Base-by-base conservation (phyloP, 2,888 invertebrate genomes). In the Protophormia terraenovae region DNA sequence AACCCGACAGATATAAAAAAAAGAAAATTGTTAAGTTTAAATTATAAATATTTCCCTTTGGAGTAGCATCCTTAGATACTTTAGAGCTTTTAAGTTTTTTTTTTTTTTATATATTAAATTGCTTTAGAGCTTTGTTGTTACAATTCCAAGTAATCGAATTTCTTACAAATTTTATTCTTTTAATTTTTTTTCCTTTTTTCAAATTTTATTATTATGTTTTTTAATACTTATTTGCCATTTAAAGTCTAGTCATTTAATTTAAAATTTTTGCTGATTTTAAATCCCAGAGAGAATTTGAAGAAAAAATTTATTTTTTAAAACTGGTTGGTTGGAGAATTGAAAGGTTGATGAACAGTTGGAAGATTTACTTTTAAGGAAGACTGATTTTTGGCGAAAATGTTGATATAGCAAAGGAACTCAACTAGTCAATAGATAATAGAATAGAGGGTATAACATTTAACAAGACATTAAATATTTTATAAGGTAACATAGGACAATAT, bases 221-320 rank as follows among this genome's bases (percentile, higher is more conserved):
- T 8, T 24, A 3, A 35, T 35, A 19, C 0, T 6, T 19, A 12
- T 22, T 50, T 53, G 19, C 41, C 19, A 41, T 27, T 67, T 58
- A 14, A 35, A 41, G 75, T 76, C 75, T 66, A 66, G 76, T 66
- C 76, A 41, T 55, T 64, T 19, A 41, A 76, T 41, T 76, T 76
- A 6, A 38, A 47, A 24, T 35, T 14, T 0, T 24, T 22, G n/a
- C 35, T 22, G 0, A n/a, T n/a, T 27, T 32, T 19, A 14, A 53
- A 12, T 55, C 6, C 41, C 45, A 3, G 1, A 22, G 27, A 12
- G 3, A 19, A 27, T 22, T 14, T n/a, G n/a, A 4, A 12, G 16
- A 38, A 41, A n/a, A 14, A 32, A n/a, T 47, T 22, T 10, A 19
- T n/a, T 41, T 41, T 41, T 14, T 41, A 41, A 35, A 12, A 35